A percentile compares a stretch with the other conserved stretches of the same genome.
Evolutionary conservation across 1,140 invertebrate genomes (phyloP).

Genomic region (Dolichoris vasculosae): DNA sequence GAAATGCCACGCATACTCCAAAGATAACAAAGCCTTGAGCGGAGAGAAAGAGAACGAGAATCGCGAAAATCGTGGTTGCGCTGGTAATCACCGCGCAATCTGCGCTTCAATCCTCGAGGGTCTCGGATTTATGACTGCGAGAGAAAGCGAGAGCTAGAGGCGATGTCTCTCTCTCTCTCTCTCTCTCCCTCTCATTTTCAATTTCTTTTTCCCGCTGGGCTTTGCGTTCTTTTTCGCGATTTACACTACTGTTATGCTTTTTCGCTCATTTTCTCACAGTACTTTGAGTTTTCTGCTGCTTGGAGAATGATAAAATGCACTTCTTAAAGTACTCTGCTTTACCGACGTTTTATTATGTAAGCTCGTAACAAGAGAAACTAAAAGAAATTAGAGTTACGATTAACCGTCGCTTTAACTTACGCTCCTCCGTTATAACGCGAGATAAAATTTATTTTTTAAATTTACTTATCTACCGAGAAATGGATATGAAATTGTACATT

Average conservation of each 20-base stretch:
- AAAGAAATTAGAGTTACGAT: not conserved
- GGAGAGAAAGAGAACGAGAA: not conserved
- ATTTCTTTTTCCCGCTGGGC: not conserved
- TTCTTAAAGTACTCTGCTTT: not conserved
- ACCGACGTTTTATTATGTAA: not conserved
- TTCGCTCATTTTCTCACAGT: not conserved
- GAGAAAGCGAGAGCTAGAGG: constrained; percentile 11
- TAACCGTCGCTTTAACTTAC: not conserved
- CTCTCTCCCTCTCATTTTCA: not conserved
- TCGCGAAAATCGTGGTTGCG: constrained; percentile 21
- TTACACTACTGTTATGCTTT: constrained; percentile 4
- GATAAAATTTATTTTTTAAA: not conserved
- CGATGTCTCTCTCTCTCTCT: not conserved
- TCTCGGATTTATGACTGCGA: constrained; percentile 3
- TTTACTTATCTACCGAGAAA: not conserved
- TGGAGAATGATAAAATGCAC: not conserved
- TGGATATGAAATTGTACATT: not conserved
- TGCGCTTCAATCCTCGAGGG: constrained; percentile 9
- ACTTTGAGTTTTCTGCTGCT: not conserved
- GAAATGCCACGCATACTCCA: not conserved
- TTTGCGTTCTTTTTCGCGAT: not conserved
- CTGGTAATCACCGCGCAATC: constrained; percentile 8
- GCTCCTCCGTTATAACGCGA: not conserved
- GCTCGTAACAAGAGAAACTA: not conserved
- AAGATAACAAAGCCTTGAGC: constrained; percentile 15